Percentiles rank a stretch among this genome's conserved stretches.
phyloP scores from a whole-genome alignment of 2,888 invertebrate species.

The Boloria euphrosyne region DNA sequence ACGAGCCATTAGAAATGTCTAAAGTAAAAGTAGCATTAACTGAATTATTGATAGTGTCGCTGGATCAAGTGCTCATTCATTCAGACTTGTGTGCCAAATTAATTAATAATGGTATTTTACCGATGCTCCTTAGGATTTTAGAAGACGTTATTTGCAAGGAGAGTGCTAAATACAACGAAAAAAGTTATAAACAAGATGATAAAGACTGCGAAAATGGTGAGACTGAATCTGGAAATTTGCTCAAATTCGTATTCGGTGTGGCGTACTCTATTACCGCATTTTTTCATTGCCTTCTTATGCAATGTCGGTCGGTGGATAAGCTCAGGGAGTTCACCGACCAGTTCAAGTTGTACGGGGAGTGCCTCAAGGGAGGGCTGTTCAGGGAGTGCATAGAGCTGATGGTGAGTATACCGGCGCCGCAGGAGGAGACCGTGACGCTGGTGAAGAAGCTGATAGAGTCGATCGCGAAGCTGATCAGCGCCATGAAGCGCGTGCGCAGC shows the following conservation, averaged over 20 bases:
- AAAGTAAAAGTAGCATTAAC: constrained; percentile 80
- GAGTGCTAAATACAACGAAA: constrained; percentile 53
- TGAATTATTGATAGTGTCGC: constrained; percentile 80
- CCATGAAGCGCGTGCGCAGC: constrained; percentile 81
- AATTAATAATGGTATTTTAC: constrained; percentile 83
- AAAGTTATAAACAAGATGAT: constrained; percentile 26
- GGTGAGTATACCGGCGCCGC: constrained; percentile 73
- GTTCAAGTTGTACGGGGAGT: constrained; percentile 82
- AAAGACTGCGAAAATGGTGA: constrained; percentile 50
- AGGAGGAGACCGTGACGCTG: constrained; percentile 62
- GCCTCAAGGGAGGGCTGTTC: constrained; percentile 81
- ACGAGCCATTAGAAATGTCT: constrained; percentile 65
- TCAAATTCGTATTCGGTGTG: constrained; percentile 83
- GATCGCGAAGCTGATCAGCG: constrained; percentile 79
- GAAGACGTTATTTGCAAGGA: constrained; percentile 79
- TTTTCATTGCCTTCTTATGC: constrained; percentile 82
- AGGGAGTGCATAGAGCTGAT: constrained; percentile 81
- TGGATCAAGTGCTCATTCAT: constrained; percentile 80
- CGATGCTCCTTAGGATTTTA: constrained; percentile 82
- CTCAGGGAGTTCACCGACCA: constrained; percentile 82
- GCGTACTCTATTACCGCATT: constrained; percentile 83
- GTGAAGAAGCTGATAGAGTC: constrained; percentile 81
- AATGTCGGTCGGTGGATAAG: constrained; percentile 77
- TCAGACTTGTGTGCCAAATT: constrained; percentile 81
- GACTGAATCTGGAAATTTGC: constrained; percentile 76